Evolutionary conservation across 2,888 invertebrate species (phyloP), one percentile per base, ranked within the genome.

Genomic region (Cremastinae sp.): DNA sequence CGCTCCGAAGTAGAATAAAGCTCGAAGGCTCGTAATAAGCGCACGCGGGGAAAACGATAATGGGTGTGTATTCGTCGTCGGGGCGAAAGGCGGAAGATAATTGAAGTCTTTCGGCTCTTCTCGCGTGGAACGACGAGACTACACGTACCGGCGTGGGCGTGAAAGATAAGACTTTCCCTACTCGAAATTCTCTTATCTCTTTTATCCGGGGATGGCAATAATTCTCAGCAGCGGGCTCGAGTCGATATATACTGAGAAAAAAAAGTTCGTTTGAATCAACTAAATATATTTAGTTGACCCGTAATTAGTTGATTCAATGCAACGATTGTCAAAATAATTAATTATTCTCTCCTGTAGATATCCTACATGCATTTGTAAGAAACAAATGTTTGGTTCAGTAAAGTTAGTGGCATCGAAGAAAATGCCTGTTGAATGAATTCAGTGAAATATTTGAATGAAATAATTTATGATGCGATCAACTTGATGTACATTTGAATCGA

Each of bases 31-130:
- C n/a, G 62, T 20, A 47, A 20, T 12, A 53, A 38, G 28, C n/a
- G 53, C 22, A 58, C 18, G 0, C 36, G 18, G 66, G 53, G 34
- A 66, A 66, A 53, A 59, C 18, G 69, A 53, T 53, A 41, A 51
- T 36, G n/a, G 51, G 53, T 36, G 61, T 36, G 22, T 64, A 54
- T 64, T 70, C n/a, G n/a, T n/a, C n/a, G n/a, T n/a, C n/a, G n/a
- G 75, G 47, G 59, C 45, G 70, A 70, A n/a, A n/a, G n/a, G n/a
- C n/a, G 65, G 38, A 10, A 75, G 75, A 75, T 75, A 75, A 75
- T 75, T 72, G 56, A 51, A 75, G 71, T 61, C 43, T 56, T 72
- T 28, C 20, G 34, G 68, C 47, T n/a, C 68, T 56, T n/a, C 36
- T 36, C 34, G 41, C 14, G 10, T 51, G 28, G 61, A 75, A 72